Percentiles rank a stretch among this genome's conserved stretches.
Evolutionary conservation across 1,140 invertebrate genomes (phyloP).

Genomic region (Drosophila ironensis): DNA sequence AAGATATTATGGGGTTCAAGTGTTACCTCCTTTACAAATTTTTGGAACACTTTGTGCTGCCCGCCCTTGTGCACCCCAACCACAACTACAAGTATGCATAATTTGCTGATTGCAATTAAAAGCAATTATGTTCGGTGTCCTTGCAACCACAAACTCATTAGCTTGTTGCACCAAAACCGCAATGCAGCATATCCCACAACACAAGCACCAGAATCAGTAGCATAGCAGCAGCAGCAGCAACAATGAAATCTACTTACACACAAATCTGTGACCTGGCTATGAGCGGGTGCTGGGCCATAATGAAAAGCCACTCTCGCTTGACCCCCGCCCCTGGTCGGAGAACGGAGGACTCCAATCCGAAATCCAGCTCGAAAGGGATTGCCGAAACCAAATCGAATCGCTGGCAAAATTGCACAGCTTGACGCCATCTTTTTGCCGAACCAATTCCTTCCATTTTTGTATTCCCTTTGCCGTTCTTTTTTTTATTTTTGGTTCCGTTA

Average conservation of each 20-base stretch:
- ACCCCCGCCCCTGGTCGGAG: neutral
- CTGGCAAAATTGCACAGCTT: slow-evolving; percentile 48
- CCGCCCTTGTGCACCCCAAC: neutral
- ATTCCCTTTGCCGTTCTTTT: neutral
- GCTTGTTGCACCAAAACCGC: slow-evolving; percentile 73
- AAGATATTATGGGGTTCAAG: too few relatives aligned
- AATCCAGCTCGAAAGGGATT: slow-evolving; percentile 11
- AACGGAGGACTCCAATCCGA: neutral
- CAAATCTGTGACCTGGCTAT: too few relatives aligned
- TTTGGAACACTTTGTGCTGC: slow-evolving; percentile 1
- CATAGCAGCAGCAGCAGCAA: slow-evolving; percentile 19
- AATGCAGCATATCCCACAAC: slow-evolving; percentile 64
- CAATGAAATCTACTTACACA: slow-evolving; percentile 43
- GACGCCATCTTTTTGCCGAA: slow-evolving; percentile 41
- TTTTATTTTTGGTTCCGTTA: neutral
- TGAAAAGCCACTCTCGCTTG: slow-evolving; percentile 38
- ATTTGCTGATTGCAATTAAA: slow-evolving; percentile 78
- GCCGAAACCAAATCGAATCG: slow-evolving; percentile 47
- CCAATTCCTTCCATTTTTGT: neutral
- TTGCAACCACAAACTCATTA: slow-evolving; percentile 76
- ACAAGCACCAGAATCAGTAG: slow-evolving; percentile 22
- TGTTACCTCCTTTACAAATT: neutral
- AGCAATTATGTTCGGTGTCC: slow-evolving; percentile 74
- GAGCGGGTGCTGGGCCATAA: slow-evolving; percentile 7
- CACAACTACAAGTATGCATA: slow-evolving; percentile 65